Evolutionary conservation across 2,888 invertebrate genomes (phyloP), one percentile per base, ranked within the genome.

Genomic region (Eupithecia exiguata): DNA sequence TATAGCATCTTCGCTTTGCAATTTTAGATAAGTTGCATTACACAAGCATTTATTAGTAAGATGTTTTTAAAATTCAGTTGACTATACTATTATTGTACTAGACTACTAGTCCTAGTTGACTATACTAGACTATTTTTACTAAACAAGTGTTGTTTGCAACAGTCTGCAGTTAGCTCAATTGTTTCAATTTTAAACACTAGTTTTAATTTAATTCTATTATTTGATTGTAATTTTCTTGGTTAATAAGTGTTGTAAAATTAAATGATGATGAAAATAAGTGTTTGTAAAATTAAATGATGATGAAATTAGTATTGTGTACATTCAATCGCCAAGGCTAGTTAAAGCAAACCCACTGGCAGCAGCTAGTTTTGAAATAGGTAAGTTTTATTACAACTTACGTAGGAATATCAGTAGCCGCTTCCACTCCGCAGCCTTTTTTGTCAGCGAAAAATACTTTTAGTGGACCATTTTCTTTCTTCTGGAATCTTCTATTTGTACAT

Each of bases 401-500:
- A 72, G 96, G 92, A 77, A 98, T 95, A 87, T 97, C 96, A 76
- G 95, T 95, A 40, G 95, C 92, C 5, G 98, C 97, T 85, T 97
- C 96, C 43, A 99, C 96, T 21, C 99, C 99, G 90, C 98, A 97
- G 0, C 99, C 99, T 89, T 99, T 99, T 86, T 97, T 97, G 70
- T 98, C 97, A 5, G 99, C 99, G 88, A 96, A 96, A 87, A 98
- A 97, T n/a, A 97, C 97, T 86, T 97, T 97, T 68, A 98, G 96
- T 35, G 96, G 95, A 0, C 97, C 97, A 94, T 98, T 98, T 79
- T 98, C 96, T 79, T 95, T 96, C 89, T 97, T 97, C 89, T 99
- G 98, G 91, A 99, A 99, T 78, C 98, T 96, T 92, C 97, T 98
- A 88, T 99, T 99, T 1, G 98, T 98, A 94, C 99, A 99, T 74